A percentile compares a stretch with the other conserved stretches of the same genome.
Evolutionary conservation across 2,797 vertebrate genomes (phyloP).

Genomic region (Pseudochaenichthys georgianus): DNA sequence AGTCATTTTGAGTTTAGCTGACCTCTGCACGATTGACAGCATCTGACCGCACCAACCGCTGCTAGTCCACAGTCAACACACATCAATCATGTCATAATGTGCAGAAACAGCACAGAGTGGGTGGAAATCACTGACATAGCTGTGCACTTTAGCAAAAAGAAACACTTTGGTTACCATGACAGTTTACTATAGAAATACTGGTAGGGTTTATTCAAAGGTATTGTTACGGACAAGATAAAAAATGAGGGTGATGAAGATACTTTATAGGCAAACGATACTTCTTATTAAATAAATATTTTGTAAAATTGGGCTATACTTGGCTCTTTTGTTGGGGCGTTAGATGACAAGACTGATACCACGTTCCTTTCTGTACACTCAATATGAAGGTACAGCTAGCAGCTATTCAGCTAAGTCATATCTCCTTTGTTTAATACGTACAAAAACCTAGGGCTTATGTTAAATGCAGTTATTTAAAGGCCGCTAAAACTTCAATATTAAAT

Average conservation of each 20-base stretch:
- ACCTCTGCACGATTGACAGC: slow-evolving; percentile 39
- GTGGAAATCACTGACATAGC: not conserved
- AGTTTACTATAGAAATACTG: not conserved
- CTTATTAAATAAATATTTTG: not conserved
- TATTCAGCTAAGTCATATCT: not conserved
- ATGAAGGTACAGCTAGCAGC: not conserved
- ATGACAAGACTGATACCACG: not conserved
- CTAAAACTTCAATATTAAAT: not conserved
- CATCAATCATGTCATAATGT: slow-evolving; percentile 46
- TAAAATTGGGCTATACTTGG: not conserved
- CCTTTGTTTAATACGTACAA: no score
- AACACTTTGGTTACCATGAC: not conserved
- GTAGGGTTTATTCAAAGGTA: not conserved
- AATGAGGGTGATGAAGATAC: not conserved
- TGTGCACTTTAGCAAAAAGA: not conserved
- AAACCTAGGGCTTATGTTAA: not conserved
- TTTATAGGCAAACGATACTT: not conserved
- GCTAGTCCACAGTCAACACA: slow-evolving; percentile 13
- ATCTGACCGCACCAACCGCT: not conserved
- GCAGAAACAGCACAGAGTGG: slow-evolving; percentile 35
- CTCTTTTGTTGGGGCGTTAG: not conserved
- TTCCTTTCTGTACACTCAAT: not conserved
- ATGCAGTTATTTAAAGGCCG: not conserved
- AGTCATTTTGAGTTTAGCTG: slow-evolving; percentile 29
- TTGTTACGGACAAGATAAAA: not conserved